A percentile compares a stretch with the other conserved stretches of the same genome.
Evolutionary conservation across 2,888 invertebrate species (phyloP).

Genomic region (Margaritifera margaritifera): DNA sequence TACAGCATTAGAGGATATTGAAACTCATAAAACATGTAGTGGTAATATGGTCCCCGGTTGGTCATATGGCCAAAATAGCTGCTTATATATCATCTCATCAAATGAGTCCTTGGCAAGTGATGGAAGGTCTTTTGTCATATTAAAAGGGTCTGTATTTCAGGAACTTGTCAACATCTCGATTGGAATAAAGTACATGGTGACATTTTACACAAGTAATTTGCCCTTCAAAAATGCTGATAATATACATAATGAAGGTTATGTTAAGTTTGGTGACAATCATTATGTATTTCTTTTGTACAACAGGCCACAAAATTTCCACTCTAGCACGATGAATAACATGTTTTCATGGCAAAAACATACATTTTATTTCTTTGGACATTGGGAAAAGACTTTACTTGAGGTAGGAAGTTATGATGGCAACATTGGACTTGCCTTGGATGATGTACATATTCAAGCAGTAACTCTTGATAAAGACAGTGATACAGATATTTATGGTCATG

Average conservation of each 20-base stretch:
- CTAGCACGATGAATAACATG: background rate
- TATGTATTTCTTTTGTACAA: conserved; percentile 22
- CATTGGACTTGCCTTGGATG: conserved; percentile 17
- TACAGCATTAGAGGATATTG: conserved; percentile 1
- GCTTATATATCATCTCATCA: no score
- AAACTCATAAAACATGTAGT: background rate
- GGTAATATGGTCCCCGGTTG: background rate
- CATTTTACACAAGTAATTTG: conserved; percentile 22
- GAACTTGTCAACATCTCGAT: background rate
- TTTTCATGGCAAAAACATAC: conserved; percentile 29
- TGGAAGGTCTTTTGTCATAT: conserved; percentile 7
- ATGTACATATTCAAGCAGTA: conserved; percentile 11
- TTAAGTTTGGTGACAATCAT: conserved; percentile 8
- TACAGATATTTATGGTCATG: conserved; percentile 8
- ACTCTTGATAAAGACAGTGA: background rate
- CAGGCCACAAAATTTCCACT: conserved; percentile 6
- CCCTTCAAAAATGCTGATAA: conserved; percentile 6
- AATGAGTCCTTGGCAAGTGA: conserved; percentile 5
- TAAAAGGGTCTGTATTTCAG: conserved; percentile 12
- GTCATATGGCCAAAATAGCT: background rate
- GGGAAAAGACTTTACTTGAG: conserved; percentile 2
- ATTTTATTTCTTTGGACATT: conserved; percentile 12
- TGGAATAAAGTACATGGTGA: conserved; percentile 7
- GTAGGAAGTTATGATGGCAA: conserved; percentile 9
- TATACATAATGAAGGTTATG: conserved; percentile 15